Base-by-base conservation (phyloP, 2,888 invertebrate species). In the Drosophila histrio region DNA sequence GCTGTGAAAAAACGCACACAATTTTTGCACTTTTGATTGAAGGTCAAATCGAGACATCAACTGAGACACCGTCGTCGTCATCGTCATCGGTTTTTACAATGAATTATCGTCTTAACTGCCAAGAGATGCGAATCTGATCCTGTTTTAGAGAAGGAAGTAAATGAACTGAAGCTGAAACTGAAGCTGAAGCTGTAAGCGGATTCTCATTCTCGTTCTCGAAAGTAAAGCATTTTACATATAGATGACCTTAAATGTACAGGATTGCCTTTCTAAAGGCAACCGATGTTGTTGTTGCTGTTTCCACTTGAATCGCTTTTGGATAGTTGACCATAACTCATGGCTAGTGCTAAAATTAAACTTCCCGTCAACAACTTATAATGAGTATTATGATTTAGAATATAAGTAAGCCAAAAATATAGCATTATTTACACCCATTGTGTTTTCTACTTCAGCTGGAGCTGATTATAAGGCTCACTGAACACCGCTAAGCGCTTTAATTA, bases 1-100 rank as follows among this genome's bases (percentile, higher is more conserved):
- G 38, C 46, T 52, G 36, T 34, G 52, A 56, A 59, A 41, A 54
- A 58, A 50, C 46, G 57, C 65, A 67, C 70, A 62, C 50, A 61
- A 56, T 66, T 81, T 83, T 79, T 83, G 74, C 83, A 83, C 77
- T 80, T 64, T 82, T 72, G 78, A 49, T 46, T 69, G 84, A 84
- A 84, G 83, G 83, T 84, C 75, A 57, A 34, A 46, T 26, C 56
- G 52, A 63, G 44, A 47, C 39, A 44, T 53, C 59, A 52, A 28
- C 59, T 60, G 60, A 75, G 24, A 28, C 54, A 30, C 26, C 67
- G 38, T 19, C 47, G 26, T 13, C 46, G 17, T 13, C 47, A 32
- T 34, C 47, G 24, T 21, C 36, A 36, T 13, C 43, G 26, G 26
- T 57, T 21, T 44, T 21, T 22, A 61, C 60, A 71, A 72, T 81